Evolutionary conservation across 2,113 vertebrate species (phyloP), one percentile per base, ranked within the genome.

Genomic region (Canis aureus): DNA sequence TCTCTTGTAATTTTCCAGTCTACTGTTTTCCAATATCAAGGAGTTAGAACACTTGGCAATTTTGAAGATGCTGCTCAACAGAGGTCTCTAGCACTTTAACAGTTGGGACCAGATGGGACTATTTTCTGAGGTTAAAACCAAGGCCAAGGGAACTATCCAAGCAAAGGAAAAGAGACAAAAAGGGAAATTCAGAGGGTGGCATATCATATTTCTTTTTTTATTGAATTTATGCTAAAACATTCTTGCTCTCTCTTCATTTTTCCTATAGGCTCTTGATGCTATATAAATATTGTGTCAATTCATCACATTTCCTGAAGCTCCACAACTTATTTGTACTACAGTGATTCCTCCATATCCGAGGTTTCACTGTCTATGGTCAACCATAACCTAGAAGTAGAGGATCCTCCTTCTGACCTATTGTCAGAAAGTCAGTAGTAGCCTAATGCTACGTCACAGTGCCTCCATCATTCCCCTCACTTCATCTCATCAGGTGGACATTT

Each of bases 1-100:
- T 98, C 97, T 98, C 97, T 91, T 98, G 93, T 97, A 98, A 98
- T 99, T 99, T 99, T 99, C 98, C 98, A 99, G 98, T 98, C 98
- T 98, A 96, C 97, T 98, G 98, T 99, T 99, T 99, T 98, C 98
- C 98, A 98, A 98, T 98, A 98, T 98, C 97, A 85, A 95, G 81
- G 59, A 98, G 93, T 96, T 96, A 98, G 96, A 97, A 97, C 69
- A 97, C 96, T 98, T 98, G 97, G 97, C 97, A 98, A 91, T 98
- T 98, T 98, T 97, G 98, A 98, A 97, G 91, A 53, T 98, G 84
- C 88, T 97, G 59, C 90, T 98, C 96, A 98, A 96, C 66, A 96
- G 83, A 98, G 82, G 23, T 98, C 94, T 98, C 89, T 73, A 98
- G 62, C 35, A 95, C 87, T 98, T 98, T 97, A 98, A 94, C 89